phyloP scores from a whole-genome alignment of 2,797 vertebrate genomes.

The Babyrousa celebensis region DNA sequence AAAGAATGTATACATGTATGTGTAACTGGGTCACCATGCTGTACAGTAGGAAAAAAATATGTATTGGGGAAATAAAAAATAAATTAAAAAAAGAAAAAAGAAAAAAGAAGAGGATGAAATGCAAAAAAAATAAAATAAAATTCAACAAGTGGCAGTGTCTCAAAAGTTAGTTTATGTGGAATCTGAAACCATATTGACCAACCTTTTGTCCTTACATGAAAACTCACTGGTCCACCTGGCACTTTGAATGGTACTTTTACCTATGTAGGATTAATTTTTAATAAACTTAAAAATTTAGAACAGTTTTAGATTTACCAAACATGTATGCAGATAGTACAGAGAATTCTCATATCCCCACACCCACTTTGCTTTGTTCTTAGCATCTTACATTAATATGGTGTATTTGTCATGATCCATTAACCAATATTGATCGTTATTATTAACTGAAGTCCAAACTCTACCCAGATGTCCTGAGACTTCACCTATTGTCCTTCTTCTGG shows the following conservation, averaged over 20 bases:
- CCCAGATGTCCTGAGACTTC: background rate
- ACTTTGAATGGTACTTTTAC: conserved; percentile 3
- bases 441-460: background rate
- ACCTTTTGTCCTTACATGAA: background rate
- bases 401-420: background rate
- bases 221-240: background rate
- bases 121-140: no score
- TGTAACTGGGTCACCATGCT: no score
- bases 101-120: no score
- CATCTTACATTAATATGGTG: background rate
- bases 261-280: background rate
- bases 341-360: background rate
- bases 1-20: no score
- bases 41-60: no score
- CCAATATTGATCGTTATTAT: background rate
- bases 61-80: no score
- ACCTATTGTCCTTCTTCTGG: background rate
- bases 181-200: background rate
- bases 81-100: no score
- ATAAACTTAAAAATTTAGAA: background rate
- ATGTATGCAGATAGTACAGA: background rate
- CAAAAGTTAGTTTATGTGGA: background rate
- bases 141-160: background rate
- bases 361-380: background rate
- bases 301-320: conserved; percentile 23